Evolutionary conservation across 2,113 vertebrate species (phyloP), one percentile per base, ranked within the genome.

Genomic region (Struthidea cinerea): DNA sequence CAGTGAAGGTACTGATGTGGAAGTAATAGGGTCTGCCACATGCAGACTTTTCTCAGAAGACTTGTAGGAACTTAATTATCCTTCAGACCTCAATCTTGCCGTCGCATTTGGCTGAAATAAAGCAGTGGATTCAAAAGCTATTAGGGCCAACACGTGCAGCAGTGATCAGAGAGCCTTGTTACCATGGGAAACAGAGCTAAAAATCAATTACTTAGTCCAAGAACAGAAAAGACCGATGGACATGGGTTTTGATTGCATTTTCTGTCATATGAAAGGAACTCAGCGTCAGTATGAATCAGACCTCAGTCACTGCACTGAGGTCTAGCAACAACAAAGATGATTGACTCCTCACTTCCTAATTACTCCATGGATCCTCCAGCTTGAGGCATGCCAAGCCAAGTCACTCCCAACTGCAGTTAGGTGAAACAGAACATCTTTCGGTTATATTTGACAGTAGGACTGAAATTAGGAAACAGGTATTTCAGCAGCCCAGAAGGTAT

Each of bases 131-230:
- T 93, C 68, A 74, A 84, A 89, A 94, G 83, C 80, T 95, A 23
- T 78, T 90, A 90, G 83, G 90, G 83, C 67, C 42, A 93, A 86
- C 95, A 86, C 9, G 4, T 89, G 96, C 91, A 90, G 73, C 61
- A 46, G 80, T 90, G 95, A 96, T 89, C 91, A 89, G 84, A 75
- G 87, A 79, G 87, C 64, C 68, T 70, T 59, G 93, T 95, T 96
- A 89, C 96, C 91, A 95, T 75, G 89, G 96, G 94, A 94, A 93
- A 90, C 95, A 0, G 10, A 92, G 90, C 80, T 84, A 47, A 61
- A 93, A 94, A 97, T 91, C 87, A 82, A 83, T 94, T 83, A 65
- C 67, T 79, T 50, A 27, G 55, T 50, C 67, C 70, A 77, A 50
- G 87, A 94, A 57, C 50, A 81, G 76, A 86, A 94, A 83, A 73